Base-by-base conservation (phyloP, 2,797 vertebrate genomes). In the Sebastes diploproa region DNA sequence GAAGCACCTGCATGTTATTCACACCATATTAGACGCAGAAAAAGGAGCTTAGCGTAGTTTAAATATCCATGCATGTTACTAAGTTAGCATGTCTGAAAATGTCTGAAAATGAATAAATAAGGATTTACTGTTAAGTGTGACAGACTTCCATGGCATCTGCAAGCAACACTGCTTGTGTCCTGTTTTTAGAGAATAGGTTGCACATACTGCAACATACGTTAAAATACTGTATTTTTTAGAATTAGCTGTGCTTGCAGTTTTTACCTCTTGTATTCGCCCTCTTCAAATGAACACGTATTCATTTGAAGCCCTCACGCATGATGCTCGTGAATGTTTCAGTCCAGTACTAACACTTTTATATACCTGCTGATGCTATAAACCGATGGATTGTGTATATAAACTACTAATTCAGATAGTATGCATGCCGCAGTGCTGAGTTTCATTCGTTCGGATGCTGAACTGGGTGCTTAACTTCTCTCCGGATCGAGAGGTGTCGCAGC, bases 1-100 rank as follows among this genome's bases (percentile, higher is more conserved):
- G 86, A 91, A 90, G 90, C 84, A 88, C 88, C 92, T 95, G 95
- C 95, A 97, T 96, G 95, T 87, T 84, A 42, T 63, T 67, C 60
- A 7, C 72, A 78, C 7, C 56, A 76, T 78, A 56, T 63, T 64
- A 75, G 50, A 81, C 42, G 52, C 7, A 20, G 25, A 78, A 50
- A 75, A 50, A 73, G 52, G 9, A 72, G 23, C 50, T 18, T 16
- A 72, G 54, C 10, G 25, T 75, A 64, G 32, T 29, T 22, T 22
- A 56, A 66, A 66, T 30, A 25, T 32, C 25, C 58, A 62, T 86
- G 90, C 90, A 92, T 90, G 86, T 71, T 62, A 8, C 23, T 34
- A 73, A 62, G 58, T 58, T 72, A 79, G 77, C 79, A 72, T 81
- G 77, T 42, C 32, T 67, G 20, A 55, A 78, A 70, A 64, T 13